Evolutionary conservation across 1,140 invertebrate species (phyloP).

Genomic region (Agrilus planipennis): DNA sequence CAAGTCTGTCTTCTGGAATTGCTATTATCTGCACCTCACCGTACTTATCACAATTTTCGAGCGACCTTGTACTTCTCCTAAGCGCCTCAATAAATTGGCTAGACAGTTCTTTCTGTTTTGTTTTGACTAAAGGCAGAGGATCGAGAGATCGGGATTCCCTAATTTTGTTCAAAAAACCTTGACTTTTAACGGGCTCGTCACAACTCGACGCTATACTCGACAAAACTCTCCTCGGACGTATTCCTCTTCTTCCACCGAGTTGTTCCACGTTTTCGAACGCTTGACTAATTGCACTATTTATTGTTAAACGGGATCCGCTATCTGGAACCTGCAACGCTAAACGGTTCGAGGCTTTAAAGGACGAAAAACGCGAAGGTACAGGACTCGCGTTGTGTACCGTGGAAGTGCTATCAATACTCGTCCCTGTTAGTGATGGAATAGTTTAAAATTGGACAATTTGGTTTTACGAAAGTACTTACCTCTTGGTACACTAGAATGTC

Average conservation of each 20-base stretch:
- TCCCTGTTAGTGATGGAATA: constrained; percentile 18
- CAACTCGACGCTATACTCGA: constrained; percentile 43
- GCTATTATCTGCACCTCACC: constrained; percentile 31
- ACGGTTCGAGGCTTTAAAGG: constrained; percentile 20
- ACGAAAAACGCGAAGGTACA: constrained; percentile 16
- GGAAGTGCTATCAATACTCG: constrained; percentile 30
- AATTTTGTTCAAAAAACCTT: constrained; percentile 28
- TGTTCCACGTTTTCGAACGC: constrained; percentile 32
- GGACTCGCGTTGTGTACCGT: constrained; percentile 30
- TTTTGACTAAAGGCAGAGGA: constrained; percentile 30
- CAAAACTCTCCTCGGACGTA: constrained; percentile 34
- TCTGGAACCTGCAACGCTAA: constrained; percentile 27
- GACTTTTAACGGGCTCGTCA: constrained; percentile 35
- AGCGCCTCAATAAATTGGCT: constrained; percentile 17
- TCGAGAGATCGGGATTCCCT: constrained; percentile 41
- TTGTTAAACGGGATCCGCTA: constrained; percentile 35
- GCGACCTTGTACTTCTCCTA: constrained; percentile 24
- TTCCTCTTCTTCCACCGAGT: constrained; percentile 28
- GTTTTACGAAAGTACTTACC: constrained; percentile 16
- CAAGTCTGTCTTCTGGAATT: constrained; percentile 35
- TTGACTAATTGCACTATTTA: constrained; percentile 36
- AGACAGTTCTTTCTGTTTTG: constrained; percentile 9
- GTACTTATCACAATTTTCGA: constrained; percentile 37
- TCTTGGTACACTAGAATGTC: constrained; percentile 43
- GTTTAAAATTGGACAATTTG: constrained; percentile 13